Base-by-base conservation (phyloP, 2,888 invertebrate species). In the Brachypalpus laphriformis region DNA sequence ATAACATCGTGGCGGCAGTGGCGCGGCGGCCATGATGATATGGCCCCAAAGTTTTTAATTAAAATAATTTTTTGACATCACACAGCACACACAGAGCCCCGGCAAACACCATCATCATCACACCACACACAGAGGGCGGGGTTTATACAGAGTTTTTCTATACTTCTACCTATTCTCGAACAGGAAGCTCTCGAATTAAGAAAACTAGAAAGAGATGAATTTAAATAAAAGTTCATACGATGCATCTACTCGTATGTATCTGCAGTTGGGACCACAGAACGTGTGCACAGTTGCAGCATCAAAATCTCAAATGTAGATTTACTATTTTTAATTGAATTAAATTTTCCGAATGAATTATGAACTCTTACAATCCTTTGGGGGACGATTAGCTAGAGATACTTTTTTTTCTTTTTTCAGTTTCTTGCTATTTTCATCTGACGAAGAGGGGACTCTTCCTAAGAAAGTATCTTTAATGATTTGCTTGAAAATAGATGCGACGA, bases 1-100 rank as follows among this genome's bases (percentile, higher is more conserved):
- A 86, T 86, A 86, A 81, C 86, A 59, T 68, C 54, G 83, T 74
- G 74, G 83, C 83, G 61, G 83, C 78, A 66, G 74, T 56, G 54
- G 74, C 56, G 85, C 70, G 63, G 78, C 78, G 80, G 85, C 85
- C 85, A 85, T 85, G 80, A 85, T 85, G 85, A 80, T 85, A 80
- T 80, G 80, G 85, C 65, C 80, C 80, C 72, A 86, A 86, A 86
- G 81, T 86, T 86, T 86, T 86, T 86, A 86, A 86, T 86, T 86
- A 86, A 81, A 86, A 86, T 86, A 70, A 81, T 81, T 81, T 85
- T 85, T 76, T 81, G 75, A 81, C 75, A 81, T 71, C 78, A 70
- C 34, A 14, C 31, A 31, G 34, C 61, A 37, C 57, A 63, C 63
- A 78, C 25, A 68, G 45, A 28, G 28, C 28, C 40, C 40, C 20